A percentile compares a stretch with the other conserved stretches of the same genome.
phyloP scores from a whole-genome alignment of 1,140 invertebrate genomes.

The Ceratina australensis region DNA sequence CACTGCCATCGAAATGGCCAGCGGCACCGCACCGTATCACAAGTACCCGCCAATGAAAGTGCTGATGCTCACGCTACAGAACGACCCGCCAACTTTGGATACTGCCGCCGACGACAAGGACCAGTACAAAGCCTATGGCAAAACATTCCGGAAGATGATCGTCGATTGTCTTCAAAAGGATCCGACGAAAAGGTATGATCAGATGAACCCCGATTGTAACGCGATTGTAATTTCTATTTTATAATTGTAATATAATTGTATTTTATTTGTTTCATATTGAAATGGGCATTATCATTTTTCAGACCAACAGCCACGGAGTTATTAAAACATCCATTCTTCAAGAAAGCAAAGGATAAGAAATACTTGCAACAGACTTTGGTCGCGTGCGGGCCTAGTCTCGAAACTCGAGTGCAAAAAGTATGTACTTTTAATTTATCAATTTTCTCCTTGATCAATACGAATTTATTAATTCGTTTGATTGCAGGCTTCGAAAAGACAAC shows the following conservation, averaged over 20 bases:
- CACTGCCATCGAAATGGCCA: constrained; percentile 99
- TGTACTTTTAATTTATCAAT: constrained; percentile 17
- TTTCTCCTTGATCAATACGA: constrained; percentile 27
- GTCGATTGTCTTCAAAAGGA: constrained; percentile 97
- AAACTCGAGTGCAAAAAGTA: constrained; percentile 94
- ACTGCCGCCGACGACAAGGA: constrained; percentile 97
- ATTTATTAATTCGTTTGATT: constrained; percentile 21
- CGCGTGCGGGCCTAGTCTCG: constrained; percentile 91
- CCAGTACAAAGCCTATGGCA: constrained; percentile 98
- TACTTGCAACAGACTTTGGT: constrained; percentile 96
- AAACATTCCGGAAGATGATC: constrained; percentile 98
- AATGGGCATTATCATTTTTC: constrained; percentile 48
- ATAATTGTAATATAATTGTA: too few species aligned
- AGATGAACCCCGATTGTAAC: too few species aligned
- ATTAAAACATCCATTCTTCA: constrained; percentile 99
- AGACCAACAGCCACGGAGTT: constrained; percentile 97
- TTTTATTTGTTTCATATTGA: too few species aligned
- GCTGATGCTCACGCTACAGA: constrained; percentile 97
- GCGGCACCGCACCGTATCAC: constrained; percentile 98
- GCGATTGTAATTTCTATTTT: too few species aligned
- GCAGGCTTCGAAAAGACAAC: constrained; percentile 89
- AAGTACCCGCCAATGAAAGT: constrained; percentile 99
- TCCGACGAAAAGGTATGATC: constrained; percentile 87
- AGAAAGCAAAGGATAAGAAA: constrained; percentile 98
- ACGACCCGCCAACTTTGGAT: constrained; percentile 98